Percentiles rank a stretch among this genome's conserved stretches.
Evolutionary conservation across 2,113 vertebrate species (phyloP).

Genomic region (Epinephelus fuscoguttatus): DNA sequence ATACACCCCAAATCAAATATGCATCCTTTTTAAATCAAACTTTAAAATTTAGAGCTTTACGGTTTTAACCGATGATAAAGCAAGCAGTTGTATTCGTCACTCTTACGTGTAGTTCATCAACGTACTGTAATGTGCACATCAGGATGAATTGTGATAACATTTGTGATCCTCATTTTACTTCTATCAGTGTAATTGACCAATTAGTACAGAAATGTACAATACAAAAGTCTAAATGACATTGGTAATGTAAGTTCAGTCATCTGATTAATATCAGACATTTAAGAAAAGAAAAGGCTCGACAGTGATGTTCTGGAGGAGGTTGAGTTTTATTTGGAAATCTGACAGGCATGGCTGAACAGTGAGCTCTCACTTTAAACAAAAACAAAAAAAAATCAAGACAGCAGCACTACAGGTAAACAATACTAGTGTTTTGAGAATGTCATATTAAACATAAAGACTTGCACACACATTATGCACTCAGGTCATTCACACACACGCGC

Average conservation of each 20-base stretch:
- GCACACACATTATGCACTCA: conserved; percentile 75
- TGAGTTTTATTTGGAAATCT: conserved; percentile 95
- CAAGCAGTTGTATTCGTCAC: neutral
- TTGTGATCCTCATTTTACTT: neutral
- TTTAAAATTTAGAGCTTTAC: neutral
- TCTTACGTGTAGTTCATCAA: neutral
- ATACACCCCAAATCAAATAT: too few relatives aligned
- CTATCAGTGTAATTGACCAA: neutral
- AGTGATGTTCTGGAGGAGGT: conserved; percentile 79
- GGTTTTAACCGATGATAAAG: neutral
- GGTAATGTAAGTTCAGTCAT: neutral
- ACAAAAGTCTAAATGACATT: neutral
- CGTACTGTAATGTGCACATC: neutral
- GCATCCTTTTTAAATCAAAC: too few relatives aligned
- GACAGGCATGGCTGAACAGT: conserved; percentile 89
- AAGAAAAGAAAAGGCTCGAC: neutral
- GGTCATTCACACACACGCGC: conserved; percentile 54
- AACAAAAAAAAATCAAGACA: conserved; percentile 82
- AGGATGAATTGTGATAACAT: neutral
- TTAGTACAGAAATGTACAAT: too few relatives aligned
- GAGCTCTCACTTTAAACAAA: conserved; percentile 85
- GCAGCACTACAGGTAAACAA: conserved; percentile 91
- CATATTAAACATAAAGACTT: conserved; percentile 87
- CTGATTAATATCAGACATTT: neutral
- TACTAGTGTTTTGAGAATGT: conserved; percentile 88